Percentiles rank a stretch among this genome's conserved stretches.
These are phyloP conservation scores for Mongoloraphidia duomilia DNA, from an alignment of 2,888 invertebrate genomes.

Conservation along the genomic window DNA sequence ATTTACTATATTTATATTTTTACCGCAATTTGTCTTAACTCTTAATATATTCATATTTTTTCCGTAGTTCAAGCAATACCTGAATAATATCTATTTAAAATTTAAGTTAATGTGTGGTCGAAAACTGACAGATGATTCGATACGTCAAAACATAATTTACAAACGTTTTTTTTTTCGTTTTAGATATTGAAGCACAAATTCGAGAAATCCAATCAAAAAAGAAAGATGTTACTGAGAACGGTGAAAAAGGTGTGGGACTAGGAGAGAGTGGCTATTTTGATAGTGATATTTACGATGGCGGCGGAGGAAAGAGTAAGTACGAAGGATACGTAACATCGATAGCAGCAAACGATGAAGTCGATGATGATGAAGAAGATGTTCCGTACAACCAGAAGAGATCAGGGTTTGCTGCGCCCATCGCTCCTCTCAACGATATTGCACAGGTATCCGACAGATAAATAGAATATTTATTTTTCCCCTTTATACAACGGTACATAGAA, in stretches of 20 bases:
- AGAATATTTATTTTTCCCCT: too few species aligned
- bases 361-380: constrained; percentile 82
- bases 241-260: constrained; percentile 67
- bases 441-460: constrained; percentile 39
- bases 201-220: constrained; percentile 80
- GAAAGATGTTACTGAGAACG: constrained; percentile 52
- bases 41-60: too few species aligned
- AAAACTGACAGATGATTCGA: too few species aligned
- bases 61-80: too few species aligned
- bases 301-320: constrained; percentile 58
- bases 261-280: constrained; percentile 80
- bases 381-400: constrained; percentile 59
- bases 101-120: too few species aligned
- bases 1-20: too few species aligned
- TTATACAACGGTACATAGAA: too few species aligned
- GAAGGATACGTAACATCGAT: constrained; percentile 94
- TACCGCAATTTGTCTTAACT: too few species aligned
- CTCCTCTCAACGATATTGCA: constrained; percentile 78
- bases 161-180: constrained; percentile 22
- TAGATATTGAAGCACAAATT: constrained; percentile 92
- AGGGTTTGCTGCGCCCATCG: constrained; percentile 74
- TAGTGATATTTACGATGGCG: constrained; percentile 82
- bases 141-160: neutral
- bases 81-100: too few species aligned
- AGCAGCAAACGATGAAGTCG: constrained; percentile 89